These are phyloP conservation scores for Eurosta solidaginis DNA, from an alignment of 1,140 invertebrate genomes.

Conservation along the genomic window DNA sequence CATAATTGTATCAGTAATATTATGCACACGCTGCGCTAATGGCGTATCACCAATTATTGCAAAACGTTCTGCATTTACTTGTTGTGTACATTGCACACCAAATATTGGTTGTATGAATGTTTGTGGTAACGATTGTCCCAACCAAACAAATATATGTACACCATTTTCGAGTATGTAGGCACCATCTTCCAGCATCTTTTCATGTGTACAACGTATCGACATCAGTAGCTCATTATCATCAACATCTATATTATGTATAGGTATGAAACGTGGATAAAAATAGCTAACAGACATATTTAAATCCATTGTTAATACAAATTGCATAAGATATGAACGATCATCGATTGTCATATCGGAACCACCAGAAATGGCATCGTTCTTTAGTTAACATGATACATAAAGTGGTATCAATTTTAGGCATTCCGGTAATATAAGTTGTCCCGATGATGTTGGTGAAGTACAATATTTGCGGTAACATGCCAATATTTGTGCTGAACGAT, in stretches of 20 bases:
- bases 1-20: constrained; percentile 73
- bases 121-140: constrained; percentile 76
- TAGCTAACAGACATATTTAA: constrained; percentile 79
- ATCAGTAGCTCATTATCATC: constrained; percentile 59
- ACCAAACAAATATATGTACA: constrained; percentile 93
- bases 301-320: constrained; percentile 81
- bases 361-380: constrained; percentile 89
- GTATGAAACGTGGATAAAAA: constrained; percentile 89
- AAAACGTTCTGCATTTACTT: constrained; percentile 82
- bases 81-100: constrained; percentile 77
- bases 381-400: constrained; percentile 91
- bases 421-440: constrained; percentile 96
- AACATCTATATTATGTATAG: constrained; percentile 68
- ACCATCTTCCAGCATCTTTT: constrained; percentile 86
- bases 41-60: constrained; percentile 81
- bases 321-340: constrained; percentile 89
- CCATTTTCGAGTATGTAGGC: constrained; percentile 95
- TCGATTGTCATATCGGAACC: constrained; percentile 86
- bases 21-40: constrained; percentile 74
- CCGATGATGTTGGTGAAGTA: constrained; percentile 86
- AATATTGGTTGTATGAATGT: constrained; percentile 87
- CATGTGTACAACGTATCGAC: constrained; percentile 78
- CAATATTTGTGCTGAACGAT: constrained; percentile 85
- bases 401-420: constrained; percentile 96
- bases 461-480: constrained; percentile 93